These are phyloP conservation scores for Cabera pusaria DNA, from an alignment of 2,888 invertebrate species.

Conservation along the genomic window DNA sequence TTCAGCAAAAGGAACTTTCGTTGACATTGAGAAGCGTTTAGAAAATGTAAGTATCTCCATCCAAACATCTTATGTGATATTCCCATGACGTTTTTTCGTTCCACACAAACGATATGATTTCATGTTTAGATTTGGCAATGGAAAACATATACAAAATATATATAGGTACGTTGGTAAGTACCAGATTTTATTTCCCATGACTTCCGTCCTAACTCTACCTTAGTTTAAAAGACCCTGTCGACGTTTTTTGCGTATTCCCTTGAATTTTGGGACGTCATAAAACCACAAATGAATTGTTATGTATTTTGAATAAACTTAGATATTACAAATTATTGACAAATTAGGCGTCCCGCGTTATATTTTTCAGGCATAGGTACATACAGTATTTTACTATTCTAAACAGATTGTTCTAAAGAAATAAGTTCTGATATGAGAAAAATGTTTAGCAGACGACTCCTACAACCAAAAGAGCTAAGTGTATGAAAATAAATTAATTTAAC, in stretches of 20 bases:
- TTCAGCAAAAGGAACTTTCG: slow-evolving; percentile 15
- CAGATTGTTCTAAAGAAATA: slow-evolving; percentile 48
- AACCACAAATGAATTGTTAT: slow-evolving; percentile 30
- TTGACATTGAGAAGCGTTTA: slow-evolving; percentile 3
- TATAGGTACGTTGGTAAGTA: slow-evolving; percentile 17
- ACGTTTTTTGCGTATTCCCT: slow-evolving; percentile 38
- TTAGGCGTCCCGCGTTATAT: slow-evolving; percentile 22
- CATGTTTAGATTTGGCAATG: slow-evolving; percentile 5
- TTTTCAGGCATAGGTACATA: slow-evolving; percentile 28
- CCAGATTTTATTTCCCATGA: slow-evolving; percentile 37
- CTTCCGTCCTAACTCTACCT: slow-evolving; percentile 73
- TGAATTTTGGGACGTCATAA: slow-evolving; percentile 35
- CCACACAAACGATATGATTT: slow-evolving; percentile 11
- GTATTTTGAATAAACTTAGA: slow-evolving; percentile 16
- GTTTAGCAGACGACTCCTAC: slow-evolving; percentile 32
- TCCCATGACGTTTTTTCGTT: slow-evolving; percentile 32
- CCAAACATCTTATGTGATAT: too few relatives aligned
- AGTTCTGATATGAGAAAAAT: slow-evolving; percentile 59
- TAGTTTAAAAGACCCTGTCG: slow-evolving; percentile 81
- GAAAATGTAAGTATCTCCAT: too few relatives aligned
- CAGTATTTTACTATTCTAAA: slow-evolving; percentile 42
- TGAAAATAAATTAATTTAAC: slow-evolving; percentile 10
- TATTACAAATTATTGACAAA: slow-evolving; percentile 23
- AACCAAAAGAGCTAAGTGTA: slow-evolving; percentile 25
- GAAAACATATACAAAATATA: slow-evolving; percentile 13